Percentiles rank a stretch among this genome's conserved stretches.
These are phyloP conservation scores for Mamestra configurata DNA, from an alignment of 1,140 invertebrate genomes.

Conservation along the genomic window DNA sequence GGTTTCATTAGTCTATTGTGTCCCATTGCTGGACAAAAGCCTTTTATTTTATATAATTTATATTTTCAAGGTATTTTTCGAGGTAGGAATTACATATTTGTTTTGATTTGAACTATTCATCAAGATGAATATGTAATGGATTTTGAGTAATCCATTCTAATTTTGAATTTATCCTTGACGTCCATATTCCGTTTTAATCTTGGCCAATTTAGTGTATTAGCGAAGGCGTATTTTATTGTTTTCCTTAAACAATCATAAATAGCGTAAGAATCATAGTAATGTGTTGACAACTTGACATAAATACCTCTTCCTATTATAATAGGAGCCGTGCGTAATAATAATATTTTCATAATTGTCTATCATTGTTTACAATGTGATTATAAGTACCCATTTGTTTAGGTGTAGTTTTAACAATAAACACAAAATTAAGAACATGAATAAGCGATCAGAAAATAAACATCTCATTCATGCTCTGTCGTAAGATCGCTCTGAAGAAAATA, in stretches of 20 bases:
- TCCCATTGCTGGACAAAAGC: too few species aligned
- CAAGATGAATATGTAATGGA: too few species aligned
- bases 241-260: constrained; percentile 1
- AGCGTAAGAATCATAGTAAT: background rate
- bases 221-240: constrained; percentile 33
- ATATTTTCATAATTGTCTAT: background rate
- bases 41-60: too few species aligned
- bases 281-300: background rate
- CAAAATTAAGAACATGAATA: constrained; percentile 25
- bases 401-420: constrained; percentile 16
- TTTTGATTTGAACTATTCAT: too few species aligned
- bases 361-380: too few species aligned
- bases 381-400: too few species aligned
- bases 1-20: too few species aligned
- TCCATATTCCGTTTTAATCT: background rate
- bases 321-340: too few species aligned
- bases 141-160: background rate
- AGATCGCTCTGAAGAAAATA: constrained; percentile 52
- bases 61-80: too few species aligned
- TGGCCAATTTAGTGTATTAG: constrained; percentile 6
- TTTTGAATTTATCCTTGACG: constrained; percentile 6
- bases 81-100: too few species aligned
- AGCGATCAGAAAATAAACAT: constrained; percentile 17
- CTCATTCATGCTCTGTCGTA: constrained; percentile 60
- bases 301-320: background rate